phyloP scores from a whole-genome alignment of 1,140 invertebrate genomes.

The Cheumatopsyche charites region DNA sequence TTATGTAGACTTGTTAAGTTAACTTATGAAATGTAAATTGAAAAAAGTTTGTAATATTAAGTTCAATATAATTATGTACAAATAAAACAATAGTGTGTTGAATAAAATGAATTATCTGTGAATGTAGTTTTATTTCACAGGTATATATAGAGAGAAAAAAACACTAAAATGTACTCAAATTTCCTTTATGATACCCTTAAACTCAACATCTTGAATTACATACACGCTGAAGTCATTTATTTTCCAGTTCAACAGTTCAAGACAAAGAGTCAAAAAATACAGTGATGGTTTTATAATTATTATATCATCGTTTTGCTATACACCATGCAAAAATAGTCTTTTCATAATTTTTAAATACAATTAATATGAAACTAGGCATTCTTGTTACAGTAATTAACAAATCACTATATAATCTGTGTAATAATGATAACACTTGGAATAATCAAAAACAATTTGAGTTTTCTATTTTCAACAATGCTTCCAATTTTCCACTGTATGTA shows the following conservation, averaged over 20 bases:
- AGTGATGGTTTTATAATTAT: constrained; percentile 28
- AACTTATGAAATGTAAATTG: neutral
- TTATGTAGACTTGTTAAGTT: constrained; percentile 12
- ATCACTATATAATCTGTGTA: constrained; percentile 3
- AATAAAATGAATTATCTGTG: constrained; percentile 46
- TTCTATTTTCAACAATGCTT: constrained; percentile 7
- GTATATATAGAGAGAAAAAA: constrained; percentile 16
- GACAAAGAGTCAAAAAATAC: constrained; percentile 37
- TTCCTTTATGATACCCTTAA: constrained; percentile 20
- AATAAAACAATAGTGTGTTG: constrained; percentile 41
- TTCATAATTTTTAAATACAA: constrained; percentile 27
- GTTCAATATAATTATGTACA: constrained; percentile 39
- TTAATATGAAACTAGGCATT: constrained; percentile 34
- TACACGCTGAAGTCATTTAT: constrained; percentile 21
- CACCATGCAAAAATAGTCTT: constrained; percentile 40
- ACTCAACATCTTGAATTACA: constrained; percentile 18
- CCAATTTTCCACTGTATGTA: constrained; percentile 6
- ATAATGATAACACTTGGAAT: neutral
- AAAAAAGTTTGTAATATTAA: constrained; percentile 23
- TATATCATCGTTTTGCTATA: constrained; percentile 28
- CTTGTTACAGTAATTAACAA: constrained; percentile 21
- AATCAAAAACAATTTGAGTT: constrained; percentile 7
- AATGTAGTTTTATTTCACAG: constrained; percentile 26
- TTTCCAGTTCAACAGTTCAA: constrained; percentile 27
- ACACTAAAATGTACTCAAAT: neutral